These are phyloP conservation scores for Listronotus bonariensis DNA, from an alignment of 1,140 invertebrate species.

Conservation along the genomic window DNA sequence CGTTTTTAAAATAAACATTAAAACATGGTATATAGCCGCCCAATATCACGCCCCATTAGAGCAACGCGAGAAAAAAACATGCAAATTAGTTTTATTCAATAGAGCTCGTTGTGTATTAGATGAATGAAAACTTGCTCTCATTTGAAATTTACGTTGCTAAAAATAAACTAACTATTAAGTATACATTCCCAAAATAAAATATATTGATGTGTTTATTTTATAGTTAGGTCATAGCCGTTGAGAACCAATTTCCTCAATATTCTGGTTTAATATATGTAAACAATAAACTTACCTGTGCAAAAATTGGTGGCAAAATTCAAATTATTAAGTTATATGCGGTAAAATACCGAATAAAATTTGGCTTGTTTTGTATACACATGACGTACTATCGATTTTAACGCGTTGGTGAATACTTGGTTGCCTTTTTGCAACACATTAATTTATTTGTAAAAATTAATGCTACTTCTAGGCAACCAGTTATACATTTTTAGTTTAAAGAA, in stretches of 20 bases:
- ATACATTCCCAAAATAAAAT: constrained; percentile 18
- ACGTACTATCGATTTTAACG: too few species aligned
- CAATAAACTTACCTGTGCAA: constrained; percentile 1
- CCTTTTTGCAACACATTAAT: too few species aligned
- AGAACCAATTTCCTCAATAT: constrained; percentile 5
- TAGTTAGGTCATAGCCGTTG: not conserved
- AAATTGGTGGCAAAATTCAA: not conserved
- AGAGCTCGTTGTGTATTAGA: constrained; percentile 10
- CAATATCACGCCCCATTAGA: not conserved
- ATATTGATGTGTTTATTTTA: constrained; percentile 16
- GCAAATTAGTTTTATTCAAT: constrained; percentile 5
- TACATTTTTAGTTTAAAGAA: not conserved
- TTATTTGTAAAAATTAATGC: too few species aligned
- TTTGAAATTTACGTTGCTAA: constrained; percentile 16
- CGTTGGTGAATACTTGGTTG: too few species aligned
- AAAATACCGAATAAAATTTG: too few species aligned
- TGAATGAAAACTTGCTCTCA: constrained; percentile 19
- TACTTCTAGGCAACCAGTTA: constrained; percentile 1
- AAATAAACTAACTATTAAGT: constrained; percentile 12
- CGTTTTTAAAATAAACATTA: not conserved
- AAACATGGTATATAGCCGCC: not conserved
- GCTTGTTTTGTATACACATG: too few species aligned
- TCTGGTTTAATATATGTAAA: too few species aligned
- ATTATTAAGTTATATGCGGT: too few species aligned
- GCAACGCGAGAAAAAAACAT: constrained; percentile 3